Evolutionary conservation across 2,113 vertebrate species (phyloP).

Genomic region (Thunnus thynnus): DNA sequence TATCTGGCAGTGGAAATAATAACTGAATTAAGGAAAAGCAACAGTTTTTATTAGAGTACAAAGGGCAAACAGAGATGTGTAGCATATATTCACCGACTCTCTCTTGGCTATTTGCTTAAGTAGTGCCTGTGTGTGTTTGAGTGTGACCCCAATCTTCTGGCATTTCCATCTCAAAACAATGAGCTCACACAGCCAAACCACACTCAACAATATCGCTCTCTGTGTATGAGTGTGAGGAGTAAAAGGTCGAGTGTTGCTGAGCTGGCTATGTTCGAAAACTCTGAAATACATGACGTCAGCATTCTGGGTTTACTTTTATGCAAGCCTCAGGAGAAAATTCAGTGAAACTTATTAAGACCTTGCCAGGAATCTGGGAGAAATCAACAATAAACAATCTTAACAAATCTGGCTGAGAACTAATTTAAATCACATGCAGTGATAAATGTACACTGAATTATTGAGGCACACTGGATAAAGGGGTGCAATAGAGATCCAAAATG

Average conservation of each 20-base stretch:
- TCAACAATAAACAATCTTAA: conserved; percentile 17
- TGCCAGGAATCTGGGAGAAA: conserved; percentile 21
- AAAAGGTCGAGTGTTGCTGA: conserved; percentile 69
- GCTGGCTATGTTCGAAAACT: conserved; percentile 57
- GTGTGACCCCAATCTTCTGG: conserved; percentile 72
- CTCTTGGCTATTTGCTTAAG: conserved; percentile 28
- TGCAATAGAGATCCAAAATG: background rate
- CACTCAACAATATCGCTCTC: conserved; percentile 70
- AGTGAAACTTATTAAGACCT: conserved; percentile 33
- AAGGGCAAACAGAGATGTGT: conserved; percentile 17
- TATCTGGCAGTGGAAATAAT: conserved; percentile 51
- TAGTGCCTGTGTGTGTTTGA: conserved; percentile 45
- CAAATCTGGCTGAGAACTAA: background rate
- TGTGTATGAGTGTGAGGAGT: conserved; percentile 56
- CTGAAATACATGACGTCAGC: conserved; percentile 69
- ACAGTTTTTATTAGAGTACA: conserved; percentile 17
- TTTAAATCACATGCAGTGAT: background rate
- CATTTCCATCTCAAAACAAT: conserved; percentile 82
- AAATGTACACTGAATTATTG: background rate
- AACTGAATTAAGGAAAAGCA: conserved; percentile 11
- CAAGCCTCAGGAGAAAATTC: conserved; percentile 54
- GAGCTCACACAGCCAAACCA: conserved; percentile 78
- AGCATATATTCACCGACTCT: conserved; percentile 17
- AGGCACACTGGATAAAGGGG: background rate
- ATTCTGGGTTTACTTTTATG: conserved; percentile 60